Conservation (phyloP, 2,888 invertebrate species). For the Margaritifera margaritifera region DNA sequence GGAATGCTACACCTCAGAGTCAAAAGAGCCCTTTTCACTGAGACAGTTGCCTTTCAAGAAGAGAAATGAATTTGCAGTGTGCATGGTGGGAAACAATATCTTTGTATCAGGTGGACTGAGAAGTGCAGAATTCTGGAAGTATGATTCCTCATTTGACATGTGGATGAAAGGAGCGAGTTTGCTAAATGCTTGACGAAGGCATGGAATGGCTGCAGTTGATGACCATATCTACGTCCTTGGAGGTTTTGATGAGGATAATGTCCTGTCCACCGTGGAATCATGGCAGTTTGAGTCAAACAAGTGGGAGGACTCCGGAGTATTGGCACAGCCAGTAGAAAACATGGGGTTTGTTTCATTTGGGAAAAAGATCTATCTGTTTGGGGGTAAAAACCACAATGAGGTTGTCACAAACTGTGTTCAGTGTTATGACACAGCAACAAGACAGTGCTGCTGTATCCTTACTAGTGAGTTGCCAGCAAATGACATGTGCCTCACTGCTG, state of each 20-base stretch:
- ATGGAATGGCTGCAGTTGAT: slow-evolving; percentile 65
- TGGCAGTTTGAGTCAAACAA: slow-evolving; percentile 58
- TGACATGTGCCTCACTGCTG: slow-evolving; percentile 66
- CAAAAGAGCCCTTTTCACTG: slow-evolving; percentile 53
- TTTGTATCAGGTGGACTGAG: slow-evolving; percentile 64
- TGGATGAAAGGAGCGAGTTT: slow-evolving; percentile 62
- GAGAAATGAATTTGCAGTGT: slow-evolving; percentile 64
- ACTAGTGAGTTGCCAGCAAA: slow-evolving; percentile 57
- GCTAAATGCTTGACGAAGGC: slow-evolving; percentile 58
- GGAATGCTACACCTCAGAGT: slow-evolving; percentile 58
- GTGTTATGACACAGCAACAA: slow-evolving; percentile 58
- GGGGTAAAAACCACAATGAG: slow-evolving; percentile 66
- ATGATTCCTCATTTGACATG: slow-evolving; percentile 61
- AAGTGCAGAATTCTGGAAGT: slow-evolving; percentile 67
- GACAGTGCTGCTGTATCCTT: slow-evolving; percentile 44
- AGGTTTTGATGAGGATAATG: slow-evolving; percentile 65
- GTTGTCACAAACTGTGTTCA: slow-evolving; percentile 65
- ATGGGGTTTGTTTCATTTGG: slow-evolving; percentile 64
- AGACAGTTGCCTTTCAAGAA: slow-evolving; percentile 65
- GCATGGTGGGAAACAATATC: slow-evolving; percentile 62
- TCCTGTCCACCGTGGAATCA: slow-evolving; percentile 60
- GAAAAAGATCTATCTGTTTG: slow-evolving; percentile 61
- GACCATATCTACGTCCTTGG: slow-evolving; percentile 62
- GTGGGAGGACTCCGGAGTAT: slow-evolving; percentile 56
- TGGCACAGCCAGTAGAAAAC: slow-evolving; percentile 64